These are phyloP conservation scores for Lycodopsis pacificus DNA, from an alignment of 2,797 vertebrate genomes.

Conservation along the genomic window DNA sequence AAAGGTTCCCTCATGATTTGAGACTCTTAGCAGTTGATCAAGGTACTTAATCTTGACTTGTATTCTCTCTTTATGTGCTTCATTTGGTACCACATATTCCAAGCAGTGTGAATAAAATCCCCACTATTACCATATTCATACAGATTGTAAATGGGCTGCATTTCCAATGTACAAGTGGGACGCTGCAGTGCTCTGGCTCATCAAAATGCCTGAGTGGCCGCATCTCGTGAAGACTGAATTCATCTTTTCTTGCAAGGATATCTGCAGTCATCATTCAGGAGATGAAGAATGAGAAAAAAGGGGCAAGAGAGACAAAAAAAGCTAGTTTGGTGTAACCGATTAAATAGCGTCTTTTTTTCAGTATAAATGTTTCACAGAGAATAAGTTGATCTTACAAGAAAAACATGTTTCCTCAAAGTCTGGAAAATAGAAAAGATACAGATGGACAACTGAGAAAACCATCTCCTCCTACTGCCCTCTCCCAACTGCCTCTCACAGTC, in stretches of 20 bases:
- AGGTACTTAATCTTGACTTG: conserved; percentile 4
- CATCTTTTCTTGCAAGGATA: conserved; percentile 52
- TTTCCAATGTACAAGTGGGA: conserved; percentile 27
- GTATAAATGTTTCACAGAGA: background rate
- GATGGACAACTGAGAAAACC: background rate
- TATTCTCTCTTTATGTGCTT: conserved; percentile 12
- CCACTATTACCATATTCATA: conserved; percentile 14
- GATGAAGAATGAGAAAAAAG: background rate
- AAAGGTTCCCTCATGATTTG: background rate
- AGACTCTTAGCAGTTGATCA: background rate
- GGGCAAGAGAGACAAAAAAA: conserved; percentile 10
- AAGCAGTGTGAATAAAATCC: background rate
- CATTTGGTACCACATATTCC: background rate
- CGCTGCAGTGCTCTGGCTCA: conserved; percentile 39
- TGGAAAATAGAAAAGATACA: conserved; percentile 7
- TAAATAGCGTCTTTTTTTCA: background rate
- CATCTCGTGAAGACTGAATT: conserved; percentile 40
- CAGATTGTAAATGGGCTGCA: conserved; percentile 24
- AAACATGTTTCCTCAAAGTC: background rate
- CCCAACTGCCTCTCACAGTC: background rate
- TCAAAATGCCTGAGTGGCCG: conserved; percentile 54
- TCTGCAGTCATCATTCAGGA: conserved; percentile 29
- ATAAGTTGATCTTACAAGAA: background rate
- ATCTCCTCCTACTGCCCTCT: background rate
- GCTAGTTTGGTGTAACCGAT: conserved; percentile 7